Evolutionary conservation across 1,140 invertebrate genomes (phyloP).

Genomic region (Dendroctonus valens): DNA sequence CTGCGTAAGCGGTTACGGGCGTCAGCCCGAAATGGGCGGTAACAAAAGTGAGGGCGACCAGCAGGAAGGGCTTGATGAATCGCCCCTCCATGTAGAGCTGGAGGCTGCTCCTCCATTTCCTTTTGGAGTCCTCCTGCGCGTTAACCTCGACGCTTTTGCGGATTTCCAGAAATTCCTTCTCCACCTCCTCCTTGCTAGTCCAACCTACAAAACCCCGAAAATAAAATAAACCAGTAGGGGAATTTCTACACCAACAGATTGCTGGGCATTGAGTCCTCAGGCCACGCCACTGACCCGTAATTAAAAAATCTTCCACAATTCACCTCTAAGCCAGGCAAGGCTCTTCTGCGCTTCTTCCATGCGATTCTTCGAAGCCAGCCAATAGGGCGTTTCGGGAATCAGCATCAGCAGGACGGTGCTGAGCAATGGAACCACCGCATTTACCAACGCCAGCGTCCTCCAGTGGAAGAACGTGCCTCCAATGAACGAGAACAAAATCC

Average conservation of each 20-base stretch:
- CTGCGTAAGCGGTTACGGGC: conserved; percentile 69
- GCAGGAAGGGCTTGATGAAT: conserved; percentile 62
- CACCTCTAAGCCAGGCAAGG: conserved; percentile 64
- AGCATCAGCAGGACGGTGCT: conserved; percentile 63
- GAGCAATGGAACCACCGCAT: conserved; percentile 62
- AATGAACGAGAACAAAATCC: conserved; percentile 68
- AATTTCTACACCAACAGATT: too few species aligned
- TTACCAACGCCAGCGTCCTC: conserved; percentile 66
- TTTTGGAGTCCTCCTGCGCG: background rate
- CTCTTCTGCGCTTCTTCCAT: conserved; percentile 57
- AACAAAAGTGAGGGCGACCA: conserved; percentile 66
- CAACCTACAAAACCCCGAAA: conserved; percentile 8
- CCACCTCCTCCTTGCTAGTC: background rate
- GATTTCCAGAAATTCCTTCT: conserved; percentile 12
- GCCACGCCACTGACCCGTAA: too few species aligned
- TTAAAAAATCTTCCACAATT: conserved; percentile 49
- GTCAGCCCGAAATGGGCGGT: conserved; percentile 65
- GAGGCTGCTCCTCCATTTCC: conserved; percentile 33
- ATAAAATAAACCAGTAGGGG: too few species aligned
- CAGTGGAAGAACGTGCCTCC: conserved; percentile 66
- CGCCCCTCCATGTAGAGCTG: conserved; percentile 53
- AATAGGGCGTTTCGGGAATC: conserved; percentile 74
- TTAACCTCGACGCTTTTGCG: background rate
- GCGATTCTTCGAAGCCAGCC: conserved; percentile 64
- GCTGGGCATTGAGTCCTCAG: too few species aligned